These are phyloP conservation scores for Poecilia picta DNA, from an alignment of 2,797 vertebrate species.

Conservation along the genomic window DNA sequence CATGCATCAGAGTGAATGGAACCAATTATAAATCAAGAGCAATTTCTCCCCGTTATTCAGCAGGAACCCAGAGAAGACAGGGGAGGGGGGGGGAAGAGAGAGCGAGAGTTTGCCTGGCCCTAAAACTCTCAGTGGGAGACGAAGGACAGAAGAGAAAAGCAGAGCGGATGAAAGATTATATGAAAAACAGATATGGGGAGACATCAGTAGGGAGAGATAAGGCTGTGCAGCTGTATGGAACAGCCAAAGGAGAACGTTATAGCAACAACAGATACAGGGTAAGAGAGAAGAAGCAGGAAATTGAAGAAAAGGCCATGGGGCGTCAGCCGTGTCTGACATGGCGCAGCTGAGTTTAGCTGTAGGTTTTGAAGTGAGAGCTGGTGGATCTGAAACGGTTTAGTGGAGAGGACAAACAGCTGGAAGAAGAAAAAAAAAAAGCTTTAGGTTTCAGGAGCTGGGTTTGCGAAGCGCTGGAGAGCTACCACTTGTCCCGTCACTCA, in stretches of 20 bases:
- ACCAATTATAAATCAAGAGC: slow-evolving; percentile 88
- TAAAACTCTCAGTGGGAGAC: slow-evolving; percentile 70
- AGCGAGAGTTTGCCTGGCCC: slow-evolving; percentile 51
- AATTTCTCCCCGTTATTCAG: slow-evolving; percentile 85
- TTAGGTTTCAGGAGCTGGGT: slow-evolving; percentile 57
- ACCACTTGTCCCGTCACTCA: slow-evolving; percentile 75
- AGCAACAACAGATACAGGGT: slow-evolving; percentile 62
- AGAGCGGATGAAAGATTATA: slow-evolving; percentile 69
- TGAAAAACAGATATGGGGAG: slow-evolving; percentile 73
- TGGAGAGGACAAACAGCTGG: slow-evolving; percentile 75
- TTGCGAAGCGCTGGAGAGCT: slow-evolving; percentile 35
- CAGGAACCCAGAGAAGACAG: slow-evolving; percentile 62
- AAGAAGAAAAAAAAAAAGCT: slow-evolving; percentile 49
- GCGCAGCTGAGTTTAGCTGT: slow-evolving; percentile 35
- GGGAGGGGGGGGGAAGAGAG: slow-evolving; percentile 11
- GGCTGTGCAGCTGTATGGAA: slow-evolving; percentile 40
- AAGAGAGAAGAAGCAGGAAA: slow-evolving; percentile 42
- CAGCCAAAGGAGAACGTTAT: slow-evolving; percentile 40
- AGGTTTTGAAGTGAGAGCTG: slow-evolving; percentile 53
- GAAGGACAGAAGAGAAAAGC: slow-evolving; percentile 52
- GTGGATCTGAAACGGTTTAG: slow-evolving; percentile 43
- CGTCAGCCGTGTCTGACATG: slow-evolving; percentile 29
- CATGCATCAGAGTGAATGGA: slow-evolving; percentile 85
- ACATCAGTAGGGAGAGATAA: slow-evolving; percentile 40
- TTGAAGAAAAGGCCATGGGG: slow-evolving; percentile 36